These are phyloP conservation scores for Monodelphis domestica DNA, from an alignment of 2,797 vertebrate species.

Conservation along the genomic window DNA sequence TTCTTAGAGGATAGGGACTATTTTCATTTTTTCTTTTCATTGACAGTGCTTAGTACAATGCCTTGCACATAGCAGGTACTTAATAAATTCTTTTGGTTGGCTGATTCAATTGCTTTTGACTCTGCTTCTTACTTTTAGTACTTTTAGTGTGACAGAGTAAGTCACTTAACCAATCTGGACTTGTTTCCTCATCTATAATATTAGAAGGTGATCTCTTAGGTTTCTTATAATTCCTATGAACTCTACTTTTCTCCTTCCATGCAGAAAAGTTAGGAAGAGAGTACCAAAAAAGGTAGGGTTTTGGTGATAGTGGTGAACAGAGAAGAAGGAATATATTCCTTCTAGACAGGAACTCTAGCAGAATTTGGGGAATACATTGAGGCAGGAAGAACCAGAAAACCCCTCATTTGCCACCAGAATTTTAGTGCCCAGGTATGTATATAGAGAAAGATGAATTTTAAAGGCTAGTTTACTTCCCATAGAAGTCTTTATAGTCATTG, in stretches of 20 bases:
- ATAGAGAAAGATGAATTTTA: background rate
- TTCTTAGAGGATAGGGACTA: background rate
- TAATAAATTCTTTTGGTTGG: background rate
- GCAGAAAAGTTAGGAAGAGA: background rate
- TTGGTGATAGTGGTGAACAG: background rate
- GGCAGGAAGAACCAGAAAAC: background rate
- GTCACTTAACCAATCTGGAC: background rate
- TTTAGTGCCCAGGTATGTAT: background rate
- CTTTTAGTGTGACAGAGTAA: background rate
- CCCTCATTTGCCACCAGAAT: background rate
- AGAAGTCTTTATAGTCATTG: slow-evolving; percentile 13
- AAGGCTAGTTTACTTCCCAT: slow-evolving; percentile 25
- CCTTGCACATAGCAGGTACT: background rate
- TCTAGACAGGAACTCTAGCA: background rate
- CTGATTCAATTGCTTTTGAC: background rate
- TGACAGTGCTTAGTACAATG: background rate
- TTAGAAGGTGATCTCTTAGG: background rate
- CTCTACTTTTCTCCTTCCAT: background rate
- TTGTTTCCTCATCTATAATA: background rate
- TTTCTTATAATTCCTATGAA: background rate
- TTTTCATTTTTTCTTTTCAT: background rate
- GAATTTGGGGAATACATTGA: background rate
- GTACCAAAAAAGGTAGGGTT: background rate
- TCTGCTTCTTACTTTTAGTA: background rate
- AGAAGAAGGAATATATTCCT: background rate